A percentile compares a stretch with the other conserved stretches of the same genome.
These are phyloP conservation scores for Arnoldichthys spilopterus DNA, from an alignment of 2,797 vertebrate genomes.

Conservation along the genomic window DNA sequence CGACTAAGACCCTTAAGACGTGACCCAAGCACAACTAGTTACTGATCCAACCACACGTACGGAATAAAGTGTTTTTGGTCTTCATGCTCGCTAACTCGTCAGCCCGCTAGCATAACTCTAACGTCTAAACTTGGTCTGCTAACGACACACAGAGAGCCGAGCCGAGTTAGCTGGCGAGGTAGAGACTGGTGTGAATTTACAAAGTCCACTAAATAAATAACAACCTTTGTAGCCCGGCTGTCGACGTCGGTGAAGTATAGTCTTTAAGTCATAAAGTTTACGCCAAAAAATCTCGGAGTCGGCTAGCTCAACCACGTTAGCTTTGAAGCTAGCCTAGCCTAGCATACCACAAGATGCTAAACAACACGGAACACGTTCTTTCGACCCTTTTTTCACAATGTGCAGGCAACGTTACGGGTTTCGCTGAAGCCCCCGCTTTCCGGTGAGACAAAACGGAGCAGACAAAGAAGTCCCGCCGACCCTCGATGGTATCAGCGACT, in stretches of 20 bases:
- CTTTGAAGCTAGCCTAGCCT: not conserved
- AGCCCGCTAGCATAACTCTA: slow-evolving; percentile 50
- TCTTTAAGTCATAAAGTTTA: not conserved
- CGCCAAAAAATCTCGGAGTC: not conserved
- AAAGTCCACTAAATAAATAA: not conserved
- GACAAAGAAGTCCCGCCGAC: slow-evolving; percentile 48
- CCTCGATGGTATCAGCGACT: slow-evolving; percentile 63
- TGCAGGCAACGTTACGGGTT: slow-evolving; percentile 13
- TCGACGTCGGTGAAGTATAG: not conserved
- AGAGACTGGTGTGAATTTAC: not conserved
- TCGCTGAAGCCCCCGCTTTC: not conserved
- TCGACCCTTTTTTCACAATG: slow-evolving; percentile 13
- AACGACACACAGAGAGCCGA: slow-evolving; percentile 5
- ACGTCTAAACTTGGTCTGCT: slow-evolving; percentile 31
- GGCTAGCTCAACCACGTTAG: slow-evolving; percentile 15
- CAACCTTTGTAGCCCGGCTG: not conserved
- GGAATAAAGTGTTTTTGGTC: not conserved
- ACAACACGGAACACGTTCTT: slow-evolving; percentile 51
- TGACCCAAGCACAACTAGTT: not conserved
- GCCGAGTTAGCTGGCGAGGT: slow-evolving; percentile 19
- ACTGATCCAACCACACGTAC: not conserved
- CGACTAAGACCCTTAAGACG: not conserved
- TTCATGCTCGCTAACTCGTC: slow-evolving; percentile 25
- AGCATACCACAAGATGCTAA: slow-evolving; percentile 48
- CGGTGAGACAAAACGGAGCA: not conserved